Evolutionary conservation across 2,797 vertebrate genomes (phyloP).

Genomic region (Cryptoprocta ferox): DNA sequence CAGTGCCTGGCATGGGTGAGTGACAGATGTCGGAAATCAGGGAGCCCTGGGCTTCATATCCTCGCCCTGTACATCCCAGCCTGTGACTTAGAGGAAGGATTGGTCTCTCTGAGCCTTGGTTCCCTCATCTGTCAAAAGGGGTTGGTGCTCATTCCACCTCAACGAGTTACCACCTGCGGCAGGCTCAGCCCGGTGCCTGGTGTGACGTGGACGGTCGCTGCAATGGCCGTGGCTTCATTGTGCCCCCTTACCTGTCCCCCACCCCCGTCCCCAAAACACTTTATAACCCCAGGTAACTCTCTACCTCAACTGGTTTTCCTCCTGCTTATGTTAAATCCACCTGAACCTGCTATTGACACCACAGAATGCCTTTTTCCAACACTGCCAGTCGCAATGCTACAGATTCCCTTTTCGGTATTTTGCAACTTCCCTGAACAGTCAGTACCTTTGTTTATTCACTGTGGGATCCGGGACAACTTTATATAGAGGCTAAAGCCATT

Average conservation of each 20-base stretch:
- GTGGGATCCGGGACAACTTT: not conserved
- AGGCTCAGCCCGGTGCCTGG: accelerated
- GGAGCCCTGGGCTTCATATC: not conserved
- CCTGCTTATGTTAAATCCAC: not conserved
- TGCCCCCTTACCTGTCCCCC: accelerated
- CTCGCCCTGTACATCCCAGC: not conserved
- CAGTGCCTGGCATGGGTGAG: accelerated
- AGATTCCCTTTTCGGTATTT: not conserved
- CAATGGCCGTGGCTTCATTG: accelerated
- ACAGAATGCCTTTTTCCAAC: accelerated
- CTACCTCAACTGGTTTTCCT: not conserved
- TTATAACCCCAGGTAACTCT: not conserved
- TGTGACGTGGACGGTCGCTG: accelerated
- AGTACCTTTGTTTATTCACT: not conserved
- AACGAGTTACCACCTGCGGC: accelerated
- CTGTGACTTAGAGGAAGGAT: not conserved
- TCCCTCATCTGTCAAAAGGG: not conserved
- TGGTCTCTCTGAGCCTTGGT: not conserved
- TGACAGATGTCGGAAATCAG: accelerated
- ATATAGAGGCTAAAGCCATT: not conserved
- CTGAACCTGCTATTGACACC: accelerated
- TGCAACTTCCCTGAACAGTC: not conserved
- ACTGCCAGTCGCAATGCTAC: accelerated
- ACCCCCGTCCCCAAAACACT: not conserved
- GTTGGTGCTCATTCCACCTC: accelerated